Evolutionary conservation across 2,797 vertebrate genomes (phyloP), one percentile per base, ranked within the genome.

Genomic region (Danio jaintianensis): DNA sequence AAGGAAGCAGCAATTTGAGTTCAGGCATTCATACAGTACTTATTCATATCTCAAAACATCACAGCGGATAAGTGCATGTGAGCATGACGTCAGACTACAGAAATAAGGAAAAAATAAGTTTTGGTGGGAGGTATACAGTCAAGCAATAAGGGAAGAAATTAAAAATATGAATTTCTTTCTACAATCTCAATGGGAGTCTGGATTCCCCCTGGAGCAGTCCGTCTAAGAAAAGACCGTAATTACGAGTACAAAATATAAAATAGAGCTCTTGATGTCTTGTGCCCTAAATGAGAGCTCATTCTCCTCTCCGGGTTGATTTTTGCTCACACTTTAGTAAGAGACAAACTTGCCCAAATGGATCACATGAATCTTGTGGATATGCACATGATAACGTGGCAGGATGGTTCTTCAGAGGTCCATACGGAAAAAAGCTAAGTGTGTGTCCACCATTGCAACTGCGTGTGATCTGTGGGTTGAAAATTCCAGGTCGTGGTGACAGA

Each of bases 171-270:
- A 15, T 36, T 53, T 36, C 10, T 50, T 79, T 58, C 55, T 40
- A 73, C 77, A 66, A 70, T 81, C 61, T 77, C 79, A 68, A 15
- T 45, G 15, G 70, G 66, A 83, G 70, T 82, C 78, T 61, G 13
- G 63, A 77, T 22, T 66, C 79, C 83, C 68, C 9, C 55, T n/a
- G 66, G 83, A 82, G 79, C 43, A 38, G 48, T 58, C 53, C 0
- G 80, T 84, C 81, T 85, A 86, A 85, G 75, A 83, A 86, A 83
- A 82, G 81, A 79, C 18, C 12, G 75, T 55, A 79, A 84, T 83
- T 83, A 86, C 55, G n/a, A 74, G 67, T 38, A 83, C 42, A 36
- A 75, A 81, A 71, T 69, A 76, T 59, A 69, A 68, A 86, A 79
- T 12, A 10, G 69, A 40, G 75, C 78, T 73, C 67, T 61, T 81